Evolutionary conservation across 2,113 vertebrate species (phyloP).

Genomic region (Entelurus aequoreus): DNA sequence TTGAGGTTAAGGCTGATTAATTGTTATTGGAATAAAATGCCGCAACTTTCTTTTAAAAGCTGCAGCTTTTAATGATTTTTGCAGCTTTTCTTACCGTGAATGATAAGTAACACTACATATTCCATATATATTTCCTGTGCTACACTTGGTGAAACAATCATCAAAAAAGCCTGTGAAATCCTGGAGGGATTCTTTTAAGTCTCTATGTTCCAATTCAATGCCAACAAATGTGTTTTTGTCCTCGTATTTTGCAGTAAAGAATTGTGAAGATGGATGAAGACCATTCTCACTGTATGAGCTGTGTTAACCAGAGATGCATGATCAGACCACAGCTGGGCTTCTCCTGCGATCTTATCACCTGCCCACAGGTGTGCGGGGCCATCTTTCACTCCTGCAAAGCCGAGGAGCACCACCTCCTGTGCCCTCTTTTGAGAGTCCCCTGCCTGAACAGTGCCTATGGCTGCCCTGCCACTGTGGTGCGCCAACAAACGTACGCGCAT

Average conservation of each 20-base stretch:
- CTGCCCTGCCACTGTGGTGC: slow-evolving; percentile 82
- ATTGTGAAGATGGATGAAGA: slow-evolving; percentile 75
- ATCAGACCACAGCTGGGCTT: slow-evolving; percentile 78
- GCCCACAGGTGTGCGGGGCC: slow-evolving; percentile 88
- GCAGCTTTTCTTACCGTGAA: no score
- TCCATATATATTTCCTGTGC: no score
- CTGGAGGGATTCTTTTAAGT: no score
- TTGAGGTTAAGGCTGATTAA: no score
- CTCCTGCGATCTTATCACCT: slow-evolving; percentile 85
- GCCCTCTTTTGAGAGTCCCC: slow-evolving; percentile 85
- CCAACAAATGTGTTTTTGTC: slow-evolving; percentile 13
- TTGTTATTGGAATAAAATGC: no score
- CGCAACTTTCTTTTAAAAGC: no score
- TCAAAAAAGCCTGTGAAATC: no score
- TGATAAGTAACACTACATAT: no score
- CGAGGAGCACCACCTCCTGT: slow-evolving; percentile 87
- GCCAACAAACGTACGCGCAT: slow-evolving; percentile 89
- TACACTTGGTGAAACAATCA: no score
- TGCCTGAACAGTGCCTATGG: slow-evolving; percentile 91
- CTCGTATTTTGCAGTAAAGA: slow-evolving; percentile 43
- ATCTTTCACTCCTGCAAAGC: slow-evolving; percentile 92
- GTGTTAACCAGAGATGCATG: slow-evolving; percentile 87
- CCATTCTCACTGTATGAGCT: slow-evolving; percentile 87
- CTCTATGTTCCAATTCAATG: no score
- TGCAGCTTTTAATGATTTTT: no score